A percentile compares a stretch with the other conserved stretches of the same genome.
Evolutionary conservation across 1,140 invertebrate species (phyloP).

Genomic region (Pseudoatta argentina): DNA sequence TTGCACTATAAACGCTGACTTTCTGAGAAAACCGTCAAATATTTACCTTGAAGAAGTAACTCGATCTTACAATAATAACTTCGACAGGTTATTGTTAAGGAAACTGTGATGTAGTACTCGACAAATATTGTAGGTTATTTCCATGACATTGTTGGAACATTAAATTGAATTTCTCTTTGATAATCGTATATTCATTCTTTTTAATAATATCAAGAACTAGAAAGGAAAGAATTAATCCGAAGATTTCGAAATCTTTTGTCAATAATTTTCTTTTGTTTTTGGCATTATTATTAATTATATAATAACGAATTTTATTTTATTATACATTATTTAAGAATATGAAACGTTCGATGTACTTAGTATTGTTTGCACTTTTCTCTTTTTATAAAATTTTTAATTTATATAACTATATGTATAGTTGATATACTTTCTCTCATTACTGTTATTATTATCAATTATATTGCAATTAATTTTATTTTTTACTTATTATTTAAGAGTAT

Average conservation of each 20-base stretch:
- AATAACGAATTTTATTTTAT: no score
- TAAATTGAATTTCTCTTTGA: background rate
- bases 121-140: conserved; percentile 26
- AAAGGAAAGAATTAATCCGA: background rate
- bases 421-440: background rate
- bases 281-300: background rate
- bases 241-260: background rate
- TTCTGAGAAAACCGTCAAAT: conserved; percentile 26
- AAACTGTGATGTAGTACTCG: background rate
- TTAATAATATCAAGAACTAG: background rate
- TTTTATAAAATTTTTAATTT: no score
- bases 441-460: background rate
- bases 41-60: conserved; percentile 37
- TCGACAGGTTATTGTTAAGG: conserved; percentile 27
- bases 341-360: no score
- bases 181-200: conserved; percentile 1
- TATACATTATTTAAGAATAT: no score
- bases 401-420: no score
- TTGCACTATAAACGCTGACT: conserved; percentile 35
- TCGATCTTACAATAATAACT: conserved; percentile 34
- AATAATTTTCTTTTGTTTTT: background rate
- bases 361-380: no score
- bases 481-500: background rate
- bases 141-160: background rate
- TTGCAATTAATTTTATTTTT: conserved; percentile 5